Percentiles rank a stretch among this genome's conserved stretches.
Conservation (phyloP, 2,888 invertebrate species). For the Autographa pulchrina region DNA sequence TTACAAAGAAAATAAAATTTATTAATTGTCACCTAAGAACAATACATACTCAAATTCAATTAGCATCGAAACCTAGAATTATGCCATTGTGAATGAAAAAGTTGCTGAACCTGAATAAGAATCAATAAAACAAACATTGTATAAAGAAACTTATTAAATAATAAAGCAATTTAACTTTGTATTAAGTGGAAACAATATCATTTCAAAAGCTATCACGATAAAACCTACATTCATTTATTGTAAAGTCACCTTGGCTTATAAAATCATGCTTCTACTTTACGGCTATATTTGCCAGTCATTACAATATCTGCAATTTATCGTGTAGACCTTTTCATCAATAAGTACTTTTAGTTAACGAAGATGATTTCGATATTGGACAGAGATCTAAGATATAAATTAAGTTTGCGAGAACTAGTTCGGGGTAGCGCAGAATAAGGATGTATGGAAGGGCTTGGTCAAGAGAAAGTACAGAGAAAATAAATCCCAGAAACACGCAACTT, state of each 20-base stretch:
- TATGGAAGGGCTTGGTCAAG: background rate
- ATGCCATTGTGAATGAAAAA: background rate
- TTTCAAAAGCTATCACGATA: constrained; percentile 57
- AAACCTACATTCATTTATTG: constrained; percentile 58
- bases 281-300: constrained; percentile 50
- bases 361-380: background rate
- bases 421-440: background rate
- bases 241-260: constrained; percentile 46
- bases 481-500: background rate
- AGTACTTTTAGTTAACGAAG: background rate
- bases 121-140: constrained; percentile 3
- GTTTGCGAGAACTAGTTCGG: background rate
- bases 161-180: constrained; percentile 25
- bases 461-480: background rate
- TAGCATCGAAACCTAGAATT: no score
- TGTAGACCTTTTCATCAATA: constrained; percentile 32
- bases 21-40: no score
- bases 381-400: background rate
- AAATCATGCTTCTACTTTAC: constrained; percentile 52
- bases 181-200: constrained; percentile 42
- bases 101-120: background rate
- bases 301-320: constrained; percentile 15
- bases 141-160: constrained; percentile 20
- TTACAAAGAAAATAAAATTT: no score
- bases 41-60: no score